Conservation (phyloP, 2,888 invertebrate genomes). For the Synanthedon myopaeformis region DNA sequence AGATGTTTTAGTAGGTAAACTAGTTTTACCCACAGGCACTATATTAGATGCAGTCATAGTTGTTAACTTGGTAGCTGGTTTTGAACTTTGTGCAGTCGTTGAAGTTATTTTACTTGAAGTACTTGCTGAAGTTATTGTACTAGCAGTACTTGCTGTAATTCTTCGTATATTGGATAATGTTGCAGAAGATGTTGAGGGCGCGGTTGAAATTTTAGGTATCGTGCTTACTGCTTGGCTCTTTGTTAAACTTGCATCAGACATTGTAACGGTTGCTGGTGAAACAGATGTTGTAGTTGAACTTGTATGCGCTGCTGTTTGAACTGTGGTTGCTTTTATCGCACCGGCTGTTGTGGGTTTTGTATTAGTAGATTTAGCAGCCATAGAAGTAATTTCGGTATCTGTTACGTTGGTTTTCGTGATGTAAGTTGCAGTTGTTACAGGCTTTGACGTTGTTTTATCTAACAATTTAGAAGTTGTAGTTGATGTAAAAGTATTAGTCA, state of each 20-base stretch:
- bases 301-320: neutral
- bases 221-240: neutral
- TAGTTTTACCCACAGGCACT: neutral
- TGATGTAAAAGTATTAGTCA: neutral
- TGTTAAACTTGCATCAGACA: neutral
- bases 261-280: neutral
- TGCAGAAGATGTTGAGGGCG: slow-evolving; percentile 5
- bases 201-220: neutral
- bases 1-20: slow-evolving; percentile 2
- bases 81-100: neutral
- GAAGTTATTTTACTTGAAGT: neutral
- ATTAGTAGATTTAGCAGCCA: neutral
- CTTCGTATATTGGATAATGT: slow-evolving; percentile 1
- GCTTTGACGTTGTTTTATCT: neutral
- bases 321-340: neutral
- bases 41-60: neutral
- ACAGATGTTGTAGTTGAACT: no score
- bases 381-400: neutral
- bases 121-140: neutral
- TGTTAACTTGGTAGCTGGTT: neutral
- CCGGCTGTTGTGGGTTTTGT: neutral
- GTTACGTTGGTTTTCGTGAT: neutral
- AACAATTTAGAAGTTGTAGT: neutral
- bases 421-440: neutral
- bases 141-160: slow-evolving; percentile 5